Evolutionary conservation across 2,797 vertebrate species (phyloP), one percentile per base, ranked within the genome.

Genomic region (Acipenser ruthenus): DNA sequence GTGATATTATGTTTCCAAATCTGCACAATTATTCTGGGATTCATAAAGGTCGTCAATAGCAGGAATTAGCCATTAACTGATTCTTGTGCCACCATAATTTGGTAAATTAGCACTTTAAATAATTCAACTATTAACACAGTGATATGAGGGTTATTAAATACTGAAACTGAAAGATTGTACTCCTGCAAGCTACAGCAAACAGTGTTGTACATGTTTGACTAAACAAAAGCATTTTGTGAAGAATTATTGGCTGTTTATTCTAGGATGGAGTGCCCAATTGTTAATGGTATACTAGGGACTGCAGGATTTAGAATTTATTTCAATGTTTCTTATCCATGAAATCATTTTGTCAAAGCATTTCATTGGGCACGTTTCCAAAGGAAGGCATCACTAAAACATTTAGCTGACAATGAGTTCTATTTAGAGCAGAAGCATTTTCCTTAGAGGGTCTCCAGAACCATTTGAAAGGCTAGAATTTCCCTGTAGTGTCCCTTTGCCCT

Each of bases 401-500:
- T 61, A 67, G 58, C 65, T 67, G 65, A 61, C 65, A 61, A 9
- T 11, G 37, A 23, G 48, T 67, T 67, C 65, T 61, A 67, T 67
- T 67, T 61, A 18, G 65, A 23, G 56, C 58, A 60, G 47, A 51
- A 50, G 65, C 59, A 60, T 67, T 67, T 67, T 52, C 65, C 65
- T 51, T 50, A 62, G 73, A 79, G 79, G 72, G 73, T 75, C 60
- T 62, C 65, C 71, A 78, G 79, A 77, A 62, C 18, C 75, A 60
- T 50, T 68, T 64, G 58, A 59, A 49, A 73, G 70, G 75, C 80
- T 69, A 82, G 68, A 73, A 74, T 77, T 85, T 84, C 79, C 83
- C 76, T 70, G 66, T 74, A 74, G 69, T 80, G 82, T 84, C 82
- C 79, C 78, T 80, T 79, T 77, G 83, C 77, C 83, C 84, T 86